Base-by-base conservation (phyloP, 2,797 vertebrate species). In the Pseudomugil gertrudae region DNA sequence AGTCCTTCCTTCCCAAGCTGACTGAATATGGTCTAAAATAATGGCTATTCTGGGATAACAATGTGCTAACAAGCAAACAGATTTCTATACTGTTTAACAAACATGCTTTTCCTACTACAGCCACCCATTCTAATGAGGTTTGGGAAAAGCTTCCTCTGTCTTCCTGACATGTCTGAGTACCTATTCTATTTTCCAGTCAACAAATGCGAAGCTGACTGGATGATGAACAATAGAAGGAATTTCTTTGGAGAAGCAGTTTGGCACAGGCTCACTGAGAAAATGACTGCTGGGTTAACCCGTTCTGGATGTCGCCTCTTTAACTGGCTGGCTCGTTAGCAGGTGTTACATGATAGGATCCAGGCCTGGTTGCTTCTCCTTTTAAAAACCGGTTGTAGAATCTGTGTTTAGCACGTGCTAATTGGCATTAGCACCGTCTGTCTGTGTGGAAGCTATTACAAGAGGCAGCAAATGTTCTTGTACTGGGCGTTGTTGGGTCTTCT, bases 271-370 rank as follows among this genome's bases (percentile, higher is more conserved):
- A 59, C 17, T 62, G 72, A 68, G 74, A 58, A 55, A 66, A 69
- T 30, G 71, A 58, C 71, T 57, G 57, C 65, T 43, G 58, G 19
- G 51, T 84, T 83, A 85, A 87, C 80, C 72, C 80, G 4, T 45
- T 45, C 40, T 45, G 40, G 40, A 19, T 23, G 60, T 52, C 43
- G 69, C 72, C 74, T 84, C 70, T 80, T 66, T 38, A 71, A 81
- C 58, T 50, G 71, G 86, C 82, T 58, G 78, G 84, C 88, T 93
- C 88, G 91, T 95, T 93, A 95, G 89, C 85, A 86, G 90, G 90
- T 92, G 91, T 91, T 85, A 69, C 7, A 35, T 80, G 90, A 94
- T 51, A 63, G 63, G 84, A 80, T 60, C 74, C 90, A 88, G 88
- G 63, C 67, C 60, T 24, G 58, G 43, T 48, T 75, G 65, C 36